Conservation (phyloP, 2,888 invertebrate species). For the Phyllotreta striolata region DNA sequence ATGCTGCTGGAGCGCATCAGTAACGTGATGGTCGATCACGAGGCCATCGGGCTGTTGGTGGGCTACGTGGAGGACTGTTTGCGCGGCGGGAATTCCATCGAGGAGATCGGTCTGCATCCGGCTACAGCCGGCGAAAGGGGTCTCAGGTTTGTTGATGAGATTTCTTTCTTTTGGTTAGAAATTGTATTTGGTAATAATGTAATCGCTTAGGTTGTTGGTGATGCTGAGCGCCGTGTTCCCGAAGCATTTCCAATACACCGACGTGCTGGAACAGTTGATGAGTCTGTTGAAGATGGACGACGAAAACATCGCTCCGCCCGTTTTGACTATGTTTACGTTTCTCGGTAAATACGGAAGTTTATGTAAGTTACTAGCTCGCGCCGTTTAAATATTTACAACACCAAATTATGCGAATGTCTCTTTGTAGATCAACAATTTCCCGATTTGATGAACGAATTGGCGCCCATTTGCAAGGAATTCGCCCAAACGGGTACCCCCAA, state of each 20-base stretch:
- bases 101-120: conserved; percentile 81
- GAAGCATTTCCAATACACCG: conserved; percentile 87
- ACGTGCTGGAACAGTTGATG: conserved; percentile 80
- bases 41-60: conserved; percentile 71
- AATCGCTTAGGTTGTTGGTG: conserved; percentile 73
- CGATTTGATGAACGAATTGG: conserved; percentile 77
- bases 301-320: conserved; percentile 79
- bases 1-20: conserved; percentile 93
- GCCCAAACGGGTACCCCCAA: conserved; percentile 90
- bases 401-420: too few relatives aligned
- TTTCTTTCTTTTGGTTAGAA: too few relatives aligned
- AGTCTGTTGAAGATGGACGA: conserved; percentile 83
- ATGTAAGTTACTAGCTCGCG: conserved; percentile 65
- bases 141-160: conserved; percentile 56
- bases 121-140: conserved; percentile 89
- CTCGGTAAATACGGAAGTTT: conserved; percentile 87
- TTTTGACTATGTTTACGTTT: conserved; percentile 85
- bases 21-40: conserved; percentile 95
- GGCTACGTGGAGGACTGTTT: conserved; percentile 74
- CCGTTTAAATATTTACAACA: too few relatives aligned
- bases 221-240: conserved; percentile 93
- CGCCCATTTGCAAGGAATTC: conserved; percentile 87
- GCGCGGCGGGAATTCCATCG: conserved; percentile 72
- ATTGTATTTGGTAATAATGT: too few relatives aligned
- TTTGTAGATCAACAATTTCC: conserved; percentile 75